Evolutionary conservation across 2,888 invertebrate genomes (phyloP).

Genomic region (Amiota minor): DNA sequence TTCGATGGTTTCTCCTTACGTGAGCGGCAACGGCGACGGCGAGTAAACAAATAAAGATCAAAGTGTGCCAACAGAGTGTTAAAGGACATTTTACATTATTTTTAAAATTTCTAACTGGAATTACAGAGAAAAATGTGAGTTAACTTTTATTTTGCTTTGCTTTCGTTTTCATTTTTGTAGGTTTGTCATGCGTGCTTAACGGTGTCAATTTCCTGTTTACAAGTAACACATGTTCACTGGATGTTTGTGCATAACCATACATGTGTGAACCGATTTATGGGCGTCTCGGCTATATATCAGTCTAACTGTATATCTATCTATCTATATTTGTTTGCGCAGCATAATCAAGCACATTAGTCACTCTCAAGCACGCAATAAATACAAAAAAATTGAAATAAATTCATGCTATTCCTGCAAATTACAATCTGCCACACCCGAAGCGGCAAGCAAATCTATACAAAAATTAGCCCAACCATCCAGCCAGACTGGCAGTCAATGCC

Average conservation of each 20-base stretch:
- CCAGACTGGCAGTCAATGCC: too few species aligned
- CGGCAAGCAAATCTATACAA: too few species aligned
- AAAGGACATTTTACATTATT: too few species aligned
- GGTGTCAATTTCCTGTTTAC: slow-evolving; percentile 58
- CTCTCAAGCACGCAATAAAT: neutral
- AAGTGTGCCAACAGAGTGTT: too few species aligned
- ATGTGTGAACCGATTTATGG: neutral
- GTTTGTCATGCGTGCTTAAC: slow-evolving; percentile 40
- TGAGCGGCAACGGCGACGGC: neutral
- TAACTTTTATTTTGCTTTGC: slow-evolving; percentile 23
- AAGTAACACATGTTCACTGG: slow-evolving; percentile 61
- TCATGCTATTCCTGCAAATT: too few species aligned
- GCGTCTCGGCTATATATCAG: neutral
- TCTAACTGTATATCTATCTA: too few species aligned
- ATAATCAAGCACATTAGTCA: neutral
- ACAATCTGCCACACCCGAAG: too few species aligned
- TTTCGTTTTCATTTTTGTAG: neutral
- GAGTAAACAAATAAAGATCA: too few species aligned
- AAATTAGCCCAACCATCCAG: too few species aligned
- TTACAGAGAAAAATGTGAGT: neutral
- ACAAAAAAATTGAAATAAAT: too few species aligned
- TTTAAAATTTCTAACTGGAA: too few species aligned
- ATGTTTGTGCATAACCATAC: neutral
- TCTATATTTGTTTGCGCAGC: slow-evolving; percentile 12
- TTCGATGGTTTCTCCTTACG: too few species aligned